A percentile compares a stretch with the other conserved stretches of the same genome.
Conservation (phyloP, 1,140 invertebrate genomes). For the Apocrypta bakeri region DNA sequence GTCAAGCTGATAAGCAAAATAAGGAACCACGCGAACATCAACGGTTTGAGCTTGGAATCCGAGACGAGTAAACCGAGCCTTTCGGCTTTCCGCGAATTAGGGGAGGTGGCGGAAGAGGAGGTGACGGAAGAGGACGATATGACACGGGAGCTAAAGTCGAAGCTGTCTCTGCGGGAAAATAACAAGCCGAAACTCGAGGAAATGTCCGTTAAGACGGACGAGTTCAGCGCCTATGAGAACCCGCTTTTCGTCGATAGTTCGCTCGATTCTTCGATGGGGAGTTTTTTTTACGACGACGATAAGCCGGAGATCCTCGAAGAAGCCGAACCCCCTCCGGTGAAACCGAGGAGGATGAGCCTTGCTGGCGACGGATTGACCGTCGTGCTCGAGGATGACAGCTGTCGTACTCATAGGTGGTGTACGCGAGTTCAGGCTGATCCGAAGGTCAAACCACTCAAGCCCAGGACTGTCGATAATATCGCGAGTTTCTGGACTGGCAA, state of each 20-base stretch:
- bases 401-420: slow-evolving; percentile 28
- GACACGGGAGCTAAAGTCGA: slow-evolving; percentile 21
- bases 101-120: slow-evolving; percentile 4
- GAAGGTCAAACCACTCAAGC: slow-evolving; percentile 53
- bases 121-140: neutral
- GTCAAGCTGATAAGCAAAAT: slow-evolving; percentile 78
- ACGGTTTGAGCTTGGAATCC: slow-evolving; percentile 55
- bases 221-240: slow-evolving; percentile 68
- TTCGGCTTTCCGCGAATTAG: neutral
- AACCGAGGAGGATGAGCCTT: neutral
- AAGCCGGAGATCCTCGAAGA: neutral
- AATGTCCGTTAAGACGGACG: slow-evolving; percentile 2
- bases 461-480: slow-evolving; percentile 62
- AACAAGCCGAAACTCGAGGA: slow-evolving; percentile 3
- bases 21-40: slow-evolving; percentile 61
- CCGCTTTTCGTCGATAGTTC: slow-evolving; percentile 70
- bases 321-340: neutral
- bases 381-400: slow-evolving; percentile 10
- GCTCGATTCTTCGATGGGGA: slow-evolving; percentile 64
- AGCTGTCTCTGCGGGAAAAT: slow-evolving; percentile 1
- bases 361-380: slow-evolving; percentile 6
- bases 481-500: slow-evolving; percentile 60
- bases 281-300: slow-evolving; percentile 60
- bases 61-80: slow-evolving; percentile 46
- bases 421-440: neutral